Evolutionary conservation across 2,797 vertebrate species (phyloP).

Genomic region (Leptatherina wallacei): DNA sequence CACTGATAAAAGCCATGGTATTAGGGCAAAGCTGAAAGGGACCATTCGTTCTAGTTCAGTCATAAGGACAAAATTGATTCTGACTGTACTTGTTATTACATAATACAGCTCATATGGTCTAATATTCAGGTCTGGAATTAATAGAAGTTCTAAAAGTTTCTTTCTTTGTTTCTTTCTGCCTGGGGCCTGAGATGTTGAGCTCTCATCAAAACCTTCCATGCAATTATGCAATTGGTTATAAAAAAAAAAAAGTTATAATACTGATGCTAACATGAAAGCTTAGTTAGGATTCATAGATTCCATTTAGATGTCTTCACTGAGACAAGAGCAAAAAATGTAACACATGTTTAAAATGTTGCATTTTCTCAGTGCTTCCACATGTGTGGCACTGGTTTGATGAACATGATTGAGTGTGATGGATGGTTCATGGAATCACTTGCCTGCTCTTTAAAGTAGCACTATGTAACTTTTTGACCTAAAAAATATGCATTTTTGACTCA

Average conservation of each 20-base stretch:
- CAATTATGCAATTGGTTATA: neutral
- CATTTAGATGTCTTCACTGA: neutral
- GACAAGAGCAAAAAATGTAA: too few relatives aligned
- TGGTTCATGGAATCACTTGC: too few relatives aligned
- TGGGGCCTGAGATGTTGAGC: neutral
- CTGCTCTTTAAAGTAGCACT: too few relatives aligned
- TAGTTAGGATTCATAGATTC: neutral
- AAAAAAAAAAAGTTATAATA: neutral
- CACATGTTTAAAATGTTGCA: too few relatives aligned
- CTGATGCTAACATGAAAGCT: neutral
- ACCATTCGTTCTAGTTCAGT: conserved; percentile 4
- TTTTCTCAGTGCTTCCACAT: too few relatives aligned
- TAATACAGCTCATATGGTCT: conserved; percentile 19
- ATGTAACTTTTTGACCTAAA: too few relatives aligned
- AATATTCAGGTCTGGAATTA: conserved; percentile 16
- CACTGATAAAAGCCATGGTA: neutral
- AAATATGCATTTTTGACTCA: too few relatives aligned
- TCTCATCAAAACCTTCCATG: conserved; percentile 32
- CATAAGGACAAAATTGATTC: conserved; percentile 20
- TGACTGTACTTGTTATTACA: conserved; percentile 26
- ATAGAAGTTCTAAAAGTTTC: conserved; percentile 42
- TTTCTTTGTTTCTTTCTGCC: neutral
- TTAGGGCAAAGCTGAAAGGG: neutral
- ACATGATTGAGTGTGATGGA: too few relatives aligned
- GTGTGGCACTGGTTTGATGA: too few relatives aligned